phyloP scores from a whole-genome alignment of 2,888 invertebrate genomes.

The Ctena decussata region DNA sequence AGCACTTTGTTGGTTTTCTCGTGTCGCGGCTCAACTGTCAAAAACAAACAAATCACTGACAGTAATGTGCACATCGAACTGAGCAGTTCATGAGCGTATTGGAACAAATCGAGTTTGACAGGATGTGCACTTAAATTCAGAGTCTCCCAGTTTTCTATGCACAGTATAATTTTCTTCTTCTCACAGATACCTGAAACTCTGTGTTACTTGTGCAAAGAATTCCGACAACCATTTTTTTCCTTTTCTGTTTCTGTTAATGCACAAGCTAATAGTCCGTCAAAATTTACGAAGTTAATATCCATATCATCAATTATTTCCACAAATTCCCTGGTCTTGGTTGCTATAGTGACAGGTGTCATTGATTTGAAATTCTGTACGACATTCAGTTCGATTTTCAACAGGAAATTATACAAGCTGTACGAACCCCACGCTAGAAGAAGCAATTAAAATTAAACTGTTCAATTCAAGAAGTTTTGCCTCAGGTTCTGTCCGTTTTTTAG shows the following conservation, averaged over 20 bases:
- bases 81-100: not conserved
- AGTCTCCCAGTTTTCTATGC: not conserved
- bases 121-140: not conserved
- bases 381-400: not conserved
- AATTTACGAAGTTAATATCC: not conserved
- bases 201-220: not conserved
- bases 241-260: not conserved
- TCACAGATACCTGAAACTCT: not conserved
- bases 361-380: not conserved
- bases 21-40: too few relatives aligned
- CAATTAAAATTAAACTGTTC: not conserved
- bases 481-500: not conserved
- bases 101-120: not conserved
- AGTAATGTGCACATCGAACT: slow-evolving; percentile 42
- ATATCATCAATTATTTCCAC: not conserved
- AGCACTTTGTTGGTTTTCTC: too few relatives aligned
- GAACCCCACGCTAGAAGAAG: too few relatives aligned
- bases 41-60: slow-evolving; percentile 58
- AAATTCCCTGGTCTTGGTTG: not conserved
- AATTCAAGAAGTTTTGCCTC: not conserved
- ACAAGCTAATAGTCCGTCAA: not conserved
- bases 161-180: not conserved
- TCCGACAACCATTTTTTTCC: not conserved
- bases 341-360: too few relatives aligned
- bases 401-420: not conserved